These are phyloP conservation scores for Scaptomyza pallida DNA, from an alignment of 1,140 invertebrate genomes.

Conservation along the genomic window DNA sequence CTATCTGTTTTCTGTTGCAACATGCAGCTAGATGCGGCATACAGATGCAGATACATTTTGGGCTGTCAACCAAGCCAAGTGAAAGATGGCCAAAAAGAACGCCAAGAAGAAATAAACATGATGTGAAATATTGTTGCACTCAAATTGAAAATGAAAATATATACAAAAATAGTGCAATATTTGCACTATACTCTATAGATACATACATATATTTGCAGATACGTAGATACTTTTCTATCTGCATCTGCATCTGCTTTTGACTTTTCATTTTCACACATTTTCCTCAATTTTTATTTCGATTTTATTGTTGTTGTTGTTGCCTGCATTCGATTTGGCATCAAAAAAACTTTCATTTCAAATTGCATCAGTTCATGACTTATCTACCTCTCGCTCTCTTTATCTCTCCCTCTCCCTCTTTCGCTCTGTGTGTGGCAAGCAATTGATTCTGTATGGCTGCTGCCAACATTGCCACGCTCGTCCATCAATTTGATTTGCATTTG, in stretches of 20 bases:
- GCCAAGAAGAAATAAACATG: constrained; percentile 31
- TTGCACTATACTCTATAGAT: no score
- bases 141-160: constrained; percentile 41
- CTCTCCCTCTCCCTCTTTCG: background rate
- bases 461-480: constrained; percentile 35
- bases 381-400: background rate
- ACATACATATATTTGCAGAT: background rate
- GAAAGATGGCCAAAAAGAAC: constrained; percentile 42
- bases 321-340: constrained; percentile 49
- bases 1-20: constrained; percentile 42
- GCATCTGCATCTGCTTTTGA: background rate
- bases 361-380: constrained; percentile 43
- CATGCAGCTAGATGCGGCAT: constrained; percentile 11
- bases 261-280: constrained; percentile 59
- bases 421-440: constrained; percentile 13
- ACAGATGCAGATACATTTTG: constrained; percentile 22
- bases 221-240: background rate
- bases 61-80: constrained; percentile 41
- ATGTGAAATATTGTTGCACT: constrained; percentile 37
- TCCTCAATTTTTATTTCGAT: constrained; percentile 30
- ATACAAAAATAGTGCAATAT: constrained; percentile 28
- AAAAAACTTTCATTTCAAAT: constrained; percentile 51
- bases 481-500: constrained; percentile 39
- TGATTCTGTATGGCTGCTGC: constrained; percentile 35
- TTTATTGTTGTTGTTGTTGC: constrained; percentile 26